phyloP scores from a whole-genome alignment of 1,140 invertebrate species.

The Pteromalus puparum region DNA sequence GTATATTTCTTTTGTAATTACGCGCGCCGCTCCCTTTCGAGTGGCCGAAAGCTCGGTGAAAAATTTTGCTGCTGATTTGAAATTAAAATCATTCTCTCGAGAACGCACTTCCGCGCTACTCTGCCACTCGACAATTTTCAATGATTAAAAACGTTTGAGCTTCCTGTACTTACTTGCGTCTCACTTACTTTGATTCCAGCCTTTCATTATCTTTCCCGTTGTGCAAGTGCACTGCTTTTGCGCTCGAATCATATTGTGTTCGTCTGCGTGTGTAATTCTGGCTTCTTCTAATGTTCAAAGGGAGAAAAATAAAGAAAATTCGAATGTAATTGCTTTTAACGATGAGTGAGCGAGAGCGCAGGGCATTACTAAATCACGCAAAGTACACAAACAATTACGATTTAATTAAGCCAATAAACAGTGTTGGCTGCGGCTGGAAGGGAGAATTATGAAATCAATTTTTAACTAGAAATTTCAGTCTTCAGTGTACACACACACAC shows the following conservation, averaged over 20 bases:
- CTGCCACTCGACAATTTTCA: background rate
- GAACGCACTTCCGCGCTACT: background rate
- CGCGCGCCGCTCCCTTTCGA: conserved; percentile 28
- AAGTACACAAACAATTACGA: background rate
- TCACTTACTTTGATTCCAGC: background rate
- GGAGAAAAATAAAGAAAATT: background rate
- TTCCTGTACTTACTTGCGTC: background rate
- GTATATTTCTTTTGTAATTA: conserved; percentile 51
- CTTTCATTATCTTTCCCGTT: background rate
- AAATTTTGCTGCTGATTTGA: conserved; percentile 33
- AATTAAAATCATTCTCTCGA: conserved; percentile 39
- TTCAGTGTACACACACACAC: background rate
- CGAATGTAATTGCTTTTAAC: background rate
- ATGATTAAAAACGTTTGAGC: conserved; percentile 7
- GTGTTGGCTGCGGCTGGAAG: background rate
- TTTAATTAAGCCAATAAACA: background rate
- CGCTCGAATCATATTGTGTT: background rate
- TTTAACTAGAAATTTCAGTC: conserved; percentile 23
- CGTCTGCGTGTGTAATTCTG: background rate
- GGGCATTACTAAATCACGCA: background rate
- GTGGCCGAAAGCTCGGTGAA: background rate
- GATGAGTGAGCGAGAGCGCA: background rate
- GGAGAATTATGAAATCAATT: conserved; percentile 18
- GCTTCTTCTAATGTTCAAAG: background rate
- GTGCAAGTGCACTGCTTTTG: background rate